Percentiles rank a stretch among this genome's conserved stretches.
These are phyloP conservation scores for Conomelus anceps DNA, from an alignment of 2,888 invertebrate genomes.

Conservation along the genomic window DNA sequence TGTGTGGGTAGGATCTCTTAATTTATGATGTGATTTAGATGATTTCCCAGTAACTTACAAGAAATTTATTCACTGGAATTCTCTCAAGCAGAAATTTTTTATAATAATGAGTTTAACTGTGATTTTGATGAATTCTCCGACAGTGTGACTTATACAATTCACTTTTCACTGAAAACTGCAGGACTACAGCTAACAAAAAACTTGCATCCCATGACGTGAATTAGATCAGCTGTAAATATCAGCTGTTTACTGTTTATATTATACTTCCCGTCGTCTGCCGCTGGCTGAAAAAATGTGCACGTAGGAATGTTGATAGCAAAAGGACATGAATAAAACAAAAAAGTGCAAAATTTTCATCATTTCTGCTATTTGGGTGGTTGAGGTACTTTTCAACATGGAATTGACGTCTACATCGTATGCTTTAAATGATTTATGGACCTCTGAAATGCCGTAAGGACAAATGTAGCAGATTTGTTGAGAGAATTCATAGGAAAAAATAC, in stretches of 20 bases:
- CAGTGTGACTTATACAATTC: too few relatives aligned
- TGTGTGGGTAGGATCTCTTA: neutral
- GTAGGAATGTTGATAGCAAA: neutral
- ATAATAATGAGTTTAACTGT: neutral
- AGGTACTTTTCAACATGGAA: too few relatives aligned
- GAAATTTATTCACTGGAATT: neutral
- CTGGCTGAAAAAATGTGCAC: neutral
- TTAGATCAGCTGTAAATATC: neutral
- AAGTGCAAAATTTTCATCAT: neutral
- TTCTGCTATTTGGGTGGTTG: neutral
- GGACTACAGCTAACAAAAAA: neutral
- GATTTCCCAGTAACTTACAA: neutral
- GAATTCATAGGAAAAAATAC: too few relatives aligned
- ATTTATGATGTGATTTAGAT: neutral
- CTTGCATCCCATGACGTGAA: neutral
- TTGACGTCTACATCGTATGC: too few relatives aligned
- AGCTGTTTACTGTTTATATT: neutral
- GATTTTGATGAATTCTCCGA: neutral
- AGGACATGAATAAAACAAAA: neutral
- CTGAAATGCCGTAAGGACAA: too few relatives aligned
- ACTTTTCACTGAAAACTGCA: neutral
- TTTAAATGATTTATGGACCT: too few relatives aligned
- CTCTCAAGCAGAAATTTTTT: neutral
- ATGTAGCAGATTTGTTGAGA: too few relatives aligned
- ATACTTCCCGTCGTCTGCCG: neutral